Evolutionary conservation across 2,888 invertebrate species (phyloP).

Genomic region (Drosophila paramelanica): DNA sequence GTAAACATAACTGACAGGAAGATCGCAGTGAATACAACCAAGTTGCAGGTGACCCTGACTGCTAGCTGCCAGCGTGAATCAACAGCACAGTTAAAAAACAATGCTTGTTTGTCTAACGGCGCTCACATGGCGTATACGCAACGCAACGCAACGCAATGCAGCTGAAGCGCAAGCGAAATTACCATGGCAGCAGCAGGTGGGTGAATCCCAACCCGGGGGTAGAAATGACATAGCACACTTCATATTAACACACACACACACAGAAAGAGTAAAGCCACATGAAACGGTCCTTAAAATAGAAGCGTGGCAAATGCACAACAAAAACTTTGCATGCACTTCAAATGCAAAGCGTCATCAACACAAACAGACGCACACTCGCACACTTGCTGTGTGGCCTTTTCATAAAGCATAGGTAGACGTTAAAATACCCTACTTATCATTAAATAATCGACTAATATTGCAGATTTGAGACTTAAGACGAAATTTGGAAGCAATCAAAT

Average conservation of each 20-base stretch:
- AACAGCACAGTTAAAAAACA: conserved; percentile 41
- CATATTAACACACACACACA: not conserved
- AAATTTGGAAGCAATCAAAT: too few species aligned
- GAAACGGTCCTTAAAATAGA: conserved; percentile 54
- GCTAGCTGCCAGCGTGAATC: conserved; percentile 24
- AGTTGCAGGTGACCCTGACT: conserved; percentile 9
- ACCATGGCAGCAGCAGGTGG: conserved; percentile 57
- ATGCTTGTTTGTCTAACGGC: conserved; percentile 38
- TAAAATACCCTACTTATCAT: conserved; percentile 8
- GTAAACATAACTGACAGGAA: conserved; percentile 11
- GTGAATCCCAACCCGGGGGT: conserved; percentile 8
- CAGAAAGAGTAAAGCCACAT: conserved; percentile 28
- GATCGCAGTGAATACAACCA: not conserved
- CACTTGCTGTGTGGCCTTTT: not conserved
- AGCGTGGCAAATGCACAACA: conserved; percentile 73
- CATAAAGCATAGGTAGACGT: not conserved
- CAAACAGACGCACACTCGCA: conserved; percentile 14
- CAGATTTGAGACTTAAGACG: too few species aligned
- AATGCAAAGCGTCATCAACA: conserved; percentile 40
- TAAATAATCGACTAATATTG: too few species aligned
- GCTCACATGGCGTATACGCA: conserved; percentile 48
- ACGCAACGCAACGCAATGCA: conserved; percentile 10
- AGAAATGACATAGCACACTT: conserved; percentile 18
- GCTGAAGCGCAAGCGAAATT: conserved; percentile 38
- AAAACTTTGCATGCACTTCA: conserved; percentile 68